These are phyloP conservation scores for Vimba vimba DNA, from an alignment of 2,113 vertebrate species.

Conservation along the genomic window DNA sequence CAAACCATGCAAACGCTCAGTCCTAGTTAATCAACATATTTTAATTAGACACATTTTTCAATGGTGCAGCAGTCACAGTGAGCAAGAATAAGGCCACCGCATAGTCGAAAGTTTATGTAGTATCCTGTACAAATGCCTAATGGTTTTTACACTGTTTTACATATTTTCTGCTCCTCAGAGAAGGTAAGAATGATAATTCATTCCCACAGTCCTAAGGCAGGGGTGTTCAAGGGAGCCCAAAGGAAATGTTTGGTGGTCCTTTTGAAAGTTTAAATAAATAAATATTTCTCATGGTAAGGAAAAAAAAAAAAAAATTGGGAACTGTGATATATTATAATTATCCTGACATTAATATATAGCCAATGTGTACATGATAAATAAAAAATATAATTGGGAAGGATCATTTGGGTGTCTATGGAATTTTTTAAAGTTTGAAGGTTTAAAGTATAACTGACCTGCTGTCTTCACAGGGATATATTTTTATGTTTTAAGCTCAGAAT, in stretches of 20 bases:
- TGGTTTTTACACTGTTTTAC: slow-evolving; percentile 24
- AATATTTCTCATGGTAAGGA: background rate
- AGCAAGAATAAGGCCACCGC: slow-evolving; percentile 8
- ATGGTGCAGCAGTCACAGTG: background rate
- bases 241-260: background rate
- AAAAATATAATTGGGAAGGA: background rate
- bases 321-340: background rate
- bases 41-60: slow-evolving; percentile 57
- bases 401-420: background rate
- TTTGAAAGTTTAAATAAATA: background rate
- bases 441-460: slow-evolving; percentile 4
- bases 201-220: background rate
- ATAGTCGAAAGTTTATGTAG: background rate
- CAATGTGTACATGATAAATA: background rate
- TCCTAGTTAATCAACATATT: slow-evolving; percentile 58
- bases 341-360: background rate
- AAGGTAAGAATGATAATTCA: background rate
- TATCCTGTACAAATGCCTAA: background rate
- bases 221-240: background rate
- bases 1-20: slow-evolving; percentile 50
- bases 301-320: background rate
- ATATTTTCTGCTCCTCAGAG: background rate
- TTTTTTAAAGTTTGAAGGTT: background rate
- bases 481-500: background rate
- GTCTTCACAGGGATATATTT: background rate